Evolutionary conservation across 2,797 vertebrate species (phyloP), one percentile per base, ranked within the genome.

Genomic region (Diglossa cyanea): DNA sequence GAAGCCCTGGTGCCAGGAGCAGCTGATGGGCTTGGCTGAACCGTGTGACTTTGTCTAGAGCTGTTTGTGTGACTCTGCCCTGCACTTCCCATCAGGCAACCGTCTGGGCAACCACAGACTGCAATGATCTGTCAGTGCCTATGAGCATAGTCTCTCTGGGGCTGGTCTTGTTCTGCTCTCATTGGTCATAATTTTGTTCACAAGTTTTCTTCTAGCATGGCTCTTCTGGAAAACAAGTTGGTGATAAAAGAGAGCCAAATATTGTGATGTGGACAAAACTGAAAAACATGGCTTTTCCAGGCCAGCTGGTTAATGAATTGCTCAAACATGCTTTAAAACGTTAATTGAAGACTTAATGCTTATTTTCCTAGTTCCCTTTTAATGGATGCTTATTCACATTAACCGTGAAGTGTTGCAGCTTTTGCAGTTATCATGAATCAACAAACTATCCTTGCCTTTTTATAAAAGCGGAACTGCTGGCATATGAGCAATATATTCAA

Each of bases 401-500:
- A 92, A 85, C 55, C n/a, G 35, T 85, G 58, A 79, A 95, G 61
- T 55, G 72, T 84, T 77, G 67, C 51, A 71, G 76, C 66, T 81
- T 85, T 83, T 77, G 66, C 30, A 48, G 53, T 93, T 89, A 71
- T 26, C 33, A 1, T 94, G 85, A 93, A 89, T 94, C 90, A 95
- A 42, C 80, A 78, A 80, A 66, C 25, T 84, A 53, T 42, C n/a
- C 47, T 77, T 68, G 48, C 51, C 55, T 89, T 92, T 55, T 45
- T 86, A 47, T 42, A 31, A 55, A 86, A 57, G 53, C 20, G 3
- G 72, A 92, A 70, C 44, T 67, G 28, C 58, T 77, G 35, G 51
- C 21, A 10, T 58, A 39, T 17, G 15, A 86, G 37, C 51, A 67
- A 11, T 48, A 47, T 19, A 20, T 55, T 63, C 94, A 88, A 58